Evolutionary conservation across 2,113 vertebrate genomes (phyloP).

Genomic region (Catharus bicknelli): DNA sequence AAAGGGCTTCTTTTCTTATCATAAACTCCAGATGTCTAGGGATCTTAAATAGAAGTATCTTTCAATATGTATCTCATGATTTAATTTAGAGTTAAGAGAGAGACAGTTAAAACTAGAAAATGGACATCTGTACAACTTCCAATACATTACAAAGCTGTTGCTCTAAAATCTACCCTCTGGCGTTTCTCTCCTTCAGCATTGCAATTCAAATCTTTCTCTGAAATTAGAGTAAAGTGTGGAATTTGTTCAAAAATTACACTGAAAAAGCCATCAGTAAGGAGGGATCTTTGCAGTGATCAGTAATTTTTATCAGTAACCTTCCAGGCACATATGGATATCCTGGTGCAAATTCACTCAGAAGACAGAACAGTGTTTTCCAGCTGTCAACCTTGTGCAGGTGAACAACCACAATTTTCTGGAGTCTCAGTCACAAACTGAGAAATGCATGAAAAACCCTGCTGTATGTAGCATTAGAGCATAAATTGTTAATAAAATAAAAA

Average conservation of each 20-base stretch:
- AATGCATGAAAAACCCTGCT: background rate
- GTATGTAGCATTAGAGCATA: background rate
- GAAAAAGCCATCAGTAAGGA: background rate
- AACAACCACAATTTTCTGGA: background rate
- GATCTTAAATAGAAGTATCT: slow-evolving; percentile 8
- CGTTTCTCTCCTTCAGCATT: background rate
- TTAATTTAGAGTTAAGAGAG: background rate
- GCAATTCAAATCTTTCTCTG: background rate
- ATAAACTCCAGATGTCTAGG: background rate
- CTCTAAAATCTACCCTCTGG: background rate
- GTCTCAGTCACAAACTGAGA: background rate
- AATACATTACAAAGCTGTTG: background rate
- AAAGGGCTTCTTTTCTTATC: background rate
- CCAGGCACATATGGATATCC: background rate
- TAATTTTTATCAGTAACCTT: background rate
- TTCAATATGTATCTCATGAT: background rate
- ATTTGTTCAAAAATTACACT: background rate
- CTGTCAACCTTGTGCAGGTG: background rate
- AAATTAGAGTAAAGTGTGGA: background rate
- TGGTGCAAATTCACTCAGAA: background rate
- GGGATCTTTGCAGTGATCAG: background rate
- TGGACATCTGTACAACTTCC: background rate
- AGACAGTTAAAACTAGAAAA: background rate
- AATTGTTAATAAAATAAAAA: background rate
- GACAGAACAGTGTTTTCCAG: background rate